Evolutionary conservation across 1,140 invertebrate genomes (phyloP).

Genomic region (Camponotus pennsylvanicus): DNA sequence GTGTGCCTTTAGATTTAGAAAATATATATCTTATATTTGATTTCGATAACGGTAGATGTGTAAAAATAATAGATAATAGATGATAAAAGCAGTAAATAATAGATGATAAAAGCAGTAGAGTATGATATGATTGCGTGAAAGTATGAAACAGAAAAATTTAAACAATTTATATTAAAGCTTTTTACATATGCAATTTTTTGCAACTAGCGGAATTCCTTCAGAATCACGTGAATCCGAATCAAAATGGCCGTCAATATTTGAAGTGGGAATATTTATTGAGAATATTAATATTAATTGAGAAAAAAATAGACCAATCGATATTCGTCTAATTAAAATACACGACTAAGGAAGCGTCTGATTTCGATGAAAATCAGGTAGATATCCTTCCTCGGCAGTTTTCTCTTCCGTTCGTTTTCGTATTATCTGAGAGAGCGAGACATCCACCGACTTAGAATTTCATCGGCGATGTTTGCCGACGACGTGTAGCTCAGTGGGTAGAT

Average conservation of each 20-base stretch:
- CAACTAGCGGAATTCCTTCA: not conserved
- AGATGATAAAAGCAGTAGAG: not conserved
- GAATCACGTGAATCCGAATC: not conserved
- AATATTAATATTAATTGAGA: not conserved
- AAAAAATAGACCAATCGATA: not conserved
- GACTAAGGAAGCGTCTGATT: not conserved
- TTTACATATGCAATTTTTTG: not conserved
- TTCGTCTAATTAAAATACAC: not conserved
- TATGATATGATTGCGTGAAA: not conserved
- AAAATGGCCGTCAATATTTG: not conserved
- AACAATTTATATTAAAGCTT: not conserved
- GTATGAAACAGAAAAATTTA: not conserved
- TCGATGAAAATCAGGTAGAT: not conserved
- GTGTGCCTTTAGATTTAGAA: not conserved
- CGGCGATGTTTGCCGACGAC: slow-evolving; percentile 41
- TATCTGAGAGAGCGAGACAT: not conserved
- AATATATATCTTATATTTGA: not conserved
- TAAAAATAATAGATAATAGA: not conserved
- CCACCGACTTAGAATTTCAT: slow-evolving; percentile 49
- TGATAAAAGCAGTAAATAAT: not conserved
- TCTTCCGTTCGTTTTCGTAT: slow-evolving; percentile 16
- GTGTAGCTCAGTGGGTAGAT: slow-evolving; percentile 49
- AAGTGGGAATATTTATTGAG: not conserved
- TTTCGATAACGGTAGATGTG: not conserved
- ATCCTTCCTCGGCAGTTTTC: slow-evolving; percentile 22